Percentiles rank a stretch among this genome's conserved stretches.
These are phyloP conservation scores for Staurois parvus DNA, from an alignment of 2,797 vertebrate genomes.

Conservation along the genomic window DNA sequence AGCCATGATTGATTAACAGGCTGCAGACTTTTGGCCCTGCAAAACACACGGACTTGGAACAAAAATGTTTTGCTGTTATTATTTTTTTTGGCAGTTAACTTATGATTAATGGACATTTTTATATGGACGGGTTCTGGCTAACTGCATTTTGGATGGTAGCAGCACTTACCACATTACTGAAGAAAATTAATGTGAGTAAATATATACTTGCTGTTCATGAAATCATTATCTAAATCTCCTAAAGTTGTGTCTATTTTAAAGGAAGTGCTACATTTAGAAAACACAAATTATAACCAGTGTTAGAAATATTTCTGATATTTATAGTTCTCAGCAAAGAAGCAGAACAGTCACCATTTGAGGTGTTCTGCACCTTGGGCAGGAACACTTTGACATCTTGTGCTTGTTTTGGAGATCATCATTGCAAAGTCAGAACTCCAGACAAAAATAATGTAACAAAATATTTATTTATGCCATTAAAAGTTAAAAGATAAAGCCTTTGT, in stretches of 20 bases:
- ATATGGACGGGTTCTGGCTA: constrained; percentile 44
- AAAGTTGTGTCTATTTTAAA: background rate
- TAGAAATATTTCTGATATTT: too few species aligned
- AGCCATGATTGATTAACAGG: constrained; percentile 50
- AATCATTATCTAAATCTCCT: background rate
- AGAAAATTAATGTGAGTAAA: constrained; percentile 5
- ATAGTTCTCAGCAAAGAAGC: too few species aligned
- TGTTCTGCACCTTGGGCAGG: too few species aligned
- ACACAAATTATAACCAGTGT: too few species aligned
- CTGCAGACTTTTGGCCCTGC: constrained; percentile 8
- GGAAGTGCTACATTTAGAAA: background rate
- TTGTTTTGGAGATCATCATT: too few species aligned
- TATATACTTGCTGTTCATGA: background rate
- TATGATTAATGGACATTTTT: constrained; percentile 42
- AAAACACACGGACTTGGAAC: constrained; percentile 30
- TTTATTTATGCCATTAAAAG: too few species aligned
- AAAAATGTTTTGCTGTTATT: constrained; percentile 19
- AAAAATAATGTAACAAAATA: too few species aligned
- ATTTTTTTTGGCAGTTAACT: constrained; percentile 32
- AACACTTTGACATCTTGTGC: too few species aligned
- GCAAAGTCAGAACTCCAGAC: too few species aligned
- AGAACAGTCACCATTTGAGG: too few species aligned
- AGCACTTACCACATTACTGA: constrained; percentile 1
- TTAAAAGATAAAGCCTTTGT: too few species aligned
- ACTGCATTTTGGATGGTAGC: constrained; percentile 15